Evolutionary conservation across 1,140 invertebrate genomes (phyloP), one percentile per base, ranked within the genome.

Genomic region (Hyphantria cunea): DNA sequence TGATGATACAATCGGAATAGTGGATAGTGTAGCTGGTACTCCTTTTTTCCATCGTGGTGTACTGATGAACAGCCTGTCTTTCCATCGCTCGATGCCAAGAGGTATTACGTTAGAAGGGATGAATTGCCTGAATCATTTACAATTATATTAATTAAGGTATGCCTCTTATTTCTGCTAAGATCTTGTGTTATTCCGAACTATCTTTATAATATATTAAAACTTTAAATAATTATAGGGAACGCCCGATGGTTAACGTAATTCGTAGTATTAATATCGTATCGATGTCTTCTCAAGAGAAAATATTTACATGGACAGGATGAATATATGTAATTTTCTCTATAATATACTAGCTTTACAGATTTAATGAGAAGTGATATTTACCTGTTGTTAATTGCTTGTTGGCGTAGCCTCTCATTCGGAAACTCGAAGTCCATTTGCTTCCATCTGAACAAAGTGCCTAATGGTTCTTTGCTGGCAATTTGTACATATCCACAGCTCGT

Each of bases 1-100:
- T 10, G 92, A 82, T 0, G 82, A 84, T 0, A 91, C 82, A 0
- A 93, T 89, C 4, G 92, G 86, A 55, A 92, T 84, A 0, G 92
- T 86, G 0, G 94, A 92, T 32, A 96, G 80, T 0, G 95, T 95
- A 0, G 92, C 94, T 69, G 93, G 97, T 45, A 94, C 93, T 45
- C 94, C 96, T 78, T 78, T 94, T 90, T 94, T 99, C 98, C 93
- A 99, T 77, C 94, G 96, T 70, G 93, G 95, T 17, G 95, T 92
- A 33, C 94, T 94, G 0, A 96, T 82, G 69, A 96, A 96, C 2
- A 96, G 80, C 37, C 93, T 92, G 50, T 95, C 91, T 13, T 90
- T 89, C 91, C 93, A 93, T 11, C 94, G 76, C 67, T 96, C 95
- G 1, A 96, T 79, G 6, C 95, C 95, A 31, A 96, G 78, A 0